These are phyloP conservation scores for Eulemur mongoz DNA, from an alignment of 2,797 vertebrate species.

Conservation along the genomic window DNA sequence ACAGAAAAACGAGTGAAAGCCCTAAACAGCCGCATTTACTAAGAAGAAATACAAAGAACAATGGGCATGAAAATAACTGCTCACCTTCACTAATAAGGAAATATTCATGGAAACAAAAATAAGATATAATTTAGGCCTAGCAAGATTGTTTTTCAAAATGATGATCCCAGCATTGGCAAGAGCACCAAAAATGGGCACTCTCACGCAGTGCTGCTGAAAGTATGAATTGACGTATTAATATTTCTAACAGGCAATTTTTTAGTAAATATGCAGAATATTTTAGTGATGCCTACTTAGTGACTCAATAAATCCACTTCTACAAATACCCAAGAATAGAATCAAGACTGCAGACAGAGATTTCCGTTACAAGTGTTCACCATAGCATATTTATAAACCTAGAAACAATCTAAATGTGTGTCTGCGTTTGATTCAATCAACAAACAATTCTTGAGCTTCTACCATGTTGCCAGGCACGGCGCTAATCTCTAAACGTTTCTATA, in stretches of 20 bases:
- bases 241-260: background rate
- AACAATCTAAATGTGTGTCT: background rate
- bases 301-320: background rate
- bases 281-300: background rate
- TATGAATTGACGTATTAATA: accelerated
- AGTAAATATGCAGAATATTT: background rate
- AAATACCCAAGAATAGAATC: background rate
- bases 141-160: background rate
- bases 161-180: background rate
- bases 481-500: background rate
- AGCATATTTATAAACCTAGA: too few relatives aligned
- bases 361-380: background rate
- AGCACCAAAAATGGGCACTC: background rate
- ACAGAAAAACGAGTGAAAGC: background rate
- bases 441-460: background rate
- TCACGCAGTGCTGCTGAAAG: too few relatives aligned
- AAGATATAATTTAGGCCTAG: background rate
- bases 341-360: background rate
- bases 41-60: background rate
- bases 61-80: background rate
- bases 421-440: background rate
- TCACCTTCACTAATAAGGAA: background rate
- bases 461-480: accelerated
- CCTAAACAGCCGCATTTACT: background rate
- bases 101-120: background rate